Percentiles rank a stretch among this genome's conserved stretches.
phyloP scores from a whole-genome alignment of 1,140 invertebrate genomes.

The Brachionus sp. region DNA sequence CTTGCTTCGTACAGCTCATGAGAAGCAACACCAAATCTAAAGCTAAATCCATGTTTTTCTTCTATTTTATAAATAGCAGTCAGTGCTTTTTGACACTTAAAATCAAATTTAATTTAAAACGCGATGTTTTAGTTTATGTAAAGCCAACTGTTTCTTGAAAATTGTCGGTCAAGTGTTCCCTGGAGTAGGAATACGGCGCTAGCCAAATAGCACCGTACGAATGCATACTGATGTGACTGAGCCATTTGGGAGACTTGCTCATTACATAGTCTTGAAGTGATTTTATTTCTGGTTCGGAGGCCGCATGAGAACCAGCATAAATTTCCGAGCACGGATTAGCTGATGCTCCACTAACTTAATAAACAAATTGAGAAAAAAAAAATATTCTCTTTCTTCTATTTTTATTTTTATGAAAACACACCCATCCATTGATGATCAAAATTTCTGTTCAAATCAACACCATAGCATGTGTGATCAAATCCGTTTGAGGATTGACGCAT shows the following conservation, averaged over 20 bases:
- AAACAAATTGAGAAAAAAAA: constrained; percentile 7
- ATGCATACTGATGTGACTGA: constrained; percentile 34
- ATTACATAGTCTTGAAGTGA: constrained; percentile 2
- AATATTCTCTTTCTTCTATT: neutral
- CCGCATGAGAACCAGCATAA: neutral
- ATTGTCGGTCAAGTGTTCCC: neutral
- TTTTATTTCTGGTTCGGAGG: constrained; percentile 37
- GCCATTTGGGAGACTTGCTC: neutral
- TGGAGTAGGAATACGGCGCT: constrained; percentile 31
- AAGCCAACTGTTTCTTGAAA: constrained; percentile 2
- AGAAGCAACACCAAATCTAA: constrained; percentile 14
- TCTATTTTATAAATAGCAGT: neutral
- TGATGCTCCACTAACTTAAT: constrained; percentile 33
- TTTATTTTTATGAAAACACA: neutral
- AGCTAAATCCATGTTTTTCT: constrained; percentile 22
- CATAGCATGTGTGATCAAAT: constrained; percentile 28
- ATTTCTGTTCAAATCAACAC: constrained; percentile 45
- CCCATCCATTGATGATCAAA: constrained; percentile 45
- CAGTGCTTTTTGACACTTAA: constrained; percentile 27
- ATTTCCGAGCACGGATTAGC: constrained; percentile 44
- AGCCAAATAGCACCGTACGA: constrained; percentile 43
- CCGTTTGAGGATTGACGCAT: neutral
- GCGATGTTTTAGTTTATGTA: too few species aligned
- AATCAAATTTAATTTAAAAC: neutral
- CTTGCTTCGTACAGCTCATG: constrained; percentile 38